Evolutionary conservation across 1,140 invertebrate genomes (phyloP).

Genomic region (Diachasmimorpha longicaudata): DNA sequence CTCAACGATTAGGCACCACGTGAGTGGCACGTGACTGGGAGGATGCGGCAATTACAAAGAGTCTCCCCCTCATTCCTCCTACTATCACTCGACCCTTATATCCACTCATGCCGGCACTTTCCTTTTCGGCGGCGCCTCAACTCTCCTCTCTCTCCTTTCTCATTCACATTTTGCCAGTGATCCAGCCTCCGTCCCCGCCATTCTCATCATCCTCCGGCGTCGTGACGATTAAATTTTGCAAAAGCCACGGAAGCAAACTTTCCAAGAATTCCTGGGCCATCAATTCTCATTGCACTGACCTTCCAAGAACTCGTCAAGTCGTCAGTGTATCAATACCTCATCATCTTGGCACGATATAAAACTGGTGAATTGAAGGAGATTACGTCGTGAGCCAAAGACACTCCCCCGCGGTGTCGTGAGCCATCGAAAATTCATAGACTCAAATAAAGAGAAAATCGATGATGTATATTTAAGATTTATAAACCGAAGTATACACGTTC

Average conservation of each 20-base stretch:
- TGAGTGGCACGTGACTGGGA: slow-evolving; percentile 58
- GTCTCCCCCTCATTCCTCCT: slow-evolving; percentile 28
- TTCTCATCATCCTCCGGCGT: neutral
- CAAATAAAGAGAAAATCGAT: neutral
- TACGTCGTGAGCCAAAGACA: neutral
- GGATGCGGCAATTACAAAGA: slow-evolving; percentile 56
- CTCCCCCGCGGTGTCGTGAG: neutral
- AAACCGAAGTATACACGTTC: slow-evolving; percentile 17
- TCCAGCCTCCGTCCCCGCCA: neutral
- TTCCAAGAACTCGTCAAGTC: neutral
- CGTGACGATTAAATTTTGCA: slow-evolving; percentile 11
- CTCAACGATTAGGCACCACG: slow-evolving; percentile 42
- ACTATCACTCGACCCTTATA: slow-evolving; percentile 27
- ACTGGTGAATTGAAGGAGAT: neutral
- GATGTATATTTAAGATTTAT: neutral
- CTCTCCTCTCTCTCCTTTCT: neutral
- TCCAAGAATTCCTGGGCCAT: slow-evolving; percentile 3
- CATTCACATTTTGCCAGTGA: neutral
- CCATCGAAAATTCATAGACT: neutral
- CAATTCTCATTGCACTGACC: neutral
- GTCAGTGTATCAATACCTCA: neutral
- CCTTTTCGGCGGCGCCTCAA: slow-evolving; percentile 21
- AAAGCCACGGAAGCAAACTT: neutral
- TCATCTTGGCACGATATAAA: neutral
- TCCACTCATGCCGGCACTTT: slow-evolving; percentile 29